A percentile compares a stretch with the other conserved stretches of the same genome.
phyloP scores from a whole-genome alignment of 1,140 invertebrate species.

The Idris sp. region DNA sequence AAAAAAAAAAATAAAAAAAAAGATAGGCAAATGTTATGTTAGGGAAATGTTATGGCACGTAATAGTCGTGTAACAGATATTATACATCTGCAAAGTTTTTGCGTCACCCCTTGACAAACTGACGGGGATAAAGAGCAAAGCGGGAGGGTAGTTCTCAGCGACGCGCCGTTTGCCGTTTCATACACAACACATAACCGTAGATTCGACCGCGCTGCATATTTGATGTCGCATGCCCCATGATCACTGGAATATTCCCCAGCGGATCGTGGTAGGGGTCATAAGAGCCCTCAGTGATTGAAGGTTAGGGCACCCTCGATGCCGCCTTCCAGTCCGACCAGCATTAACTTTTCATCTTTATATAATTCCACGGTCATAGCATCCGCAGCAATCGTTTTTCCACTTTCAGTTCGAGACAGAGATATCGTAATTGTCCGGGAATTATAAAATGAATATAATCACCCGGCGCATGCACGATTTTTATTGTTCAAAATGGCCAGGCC shows the following conservation, averaged over 20 bases:
- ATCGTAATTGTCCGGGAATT: conserved; percentile 32
- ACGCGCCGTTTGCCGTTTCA: conserved; percentile 52
- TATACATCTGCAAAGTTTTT: conserved; percentile 33
- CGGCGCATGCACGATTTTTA: conserved; percentile 11
- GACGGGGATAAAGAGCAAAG: conserved; percentile 67
- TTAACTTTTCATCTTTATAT: conserved; percentile 79
- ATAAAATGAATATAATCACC: conserved; percentile 29
- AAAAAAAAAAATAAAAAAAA: neutral
- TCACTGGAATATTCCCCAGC: conserved; percentile 76
- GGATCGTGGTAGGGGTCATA: conserved; percentile 75
- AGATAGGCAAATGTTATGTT: no score
- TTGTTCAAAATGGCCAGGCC: conserved; percentile 4
- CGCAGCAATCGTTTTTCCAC: conserved; percentile 41
- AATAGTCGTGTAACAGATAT: conserved; percentile 59
- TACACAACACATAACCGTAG: conserved; percentile 75
- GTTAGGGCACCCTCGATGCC: conserved; percentile 72
- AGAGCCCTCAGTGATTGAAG: conserved; percentile 78
- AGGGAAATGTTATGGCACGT: conserved; percentile 51
- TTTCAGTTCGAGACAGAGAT: conserved; percentile 22
- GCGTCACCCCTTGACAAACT: conserved; percentile 74
- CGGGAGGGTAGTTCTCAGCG: conserved; percentile 49
- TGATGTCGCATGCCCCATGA: conserved; percentile 75
- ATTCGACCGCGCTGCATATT: conserved; percentile 77
- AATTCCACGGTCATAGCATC: conserved; percentile 70
- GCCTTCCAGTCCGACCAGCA: conserved; percentile 63